Percentiles rank a stretch among this genome's conserved stretches.
Evolutionary conservation across 1,140 invertebrate species (phyloP).

Genomic region (Leguminivora glycinivorella): DNA sequence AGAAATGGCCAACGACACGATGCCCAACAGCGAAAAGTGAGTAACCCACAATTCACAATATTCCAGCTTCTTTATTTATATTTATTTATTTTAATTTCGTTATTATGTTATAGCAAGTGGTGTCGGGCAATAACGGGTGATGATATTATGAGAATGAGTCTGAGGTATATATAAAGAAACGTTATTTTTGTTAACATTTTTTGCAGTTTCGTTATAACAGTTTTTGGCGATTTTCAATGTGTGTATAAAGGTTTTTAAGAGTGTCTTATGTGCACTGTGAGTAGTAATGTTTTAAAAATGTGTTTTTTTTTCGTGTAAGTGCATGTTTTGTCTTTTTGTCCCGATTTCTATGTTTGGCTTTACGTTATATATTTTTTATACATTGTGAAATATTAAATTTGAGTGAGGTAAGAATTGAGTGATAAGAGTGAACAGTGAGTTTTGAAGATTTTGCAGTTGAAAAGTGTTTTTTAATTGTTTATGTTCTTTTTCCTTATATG

Average conservation of each 20-base stretch:
- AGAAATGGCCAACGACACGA: constrained; percentile 55
- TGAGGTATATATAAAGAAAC: constrained; percentile 65
- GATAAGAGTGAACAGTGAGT: constrained; percentile 3
- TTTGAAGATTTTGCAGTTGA: constrained; percentile 10
- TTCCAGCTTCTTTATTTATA: constrained; percentile 33
- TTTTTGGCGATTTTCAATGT: constrained; percentile 29
- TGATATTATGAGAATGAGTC: constrained; percentile 78
- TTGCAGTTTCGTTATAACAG: constrained; percentile 30
- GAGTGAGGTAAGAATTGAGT: constrained; percentile 16
- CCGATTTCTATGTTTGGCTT: constrained; percentile 31
- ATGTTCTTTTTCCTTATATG: neutral
- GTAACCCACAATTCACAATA: constrained; percentile 33
- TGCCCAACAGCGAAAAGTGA: constrained; percentile 68
- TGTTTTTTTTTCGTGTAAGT: constrained; percentile 38
- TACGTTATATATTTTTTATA: constrained; percentile 21
- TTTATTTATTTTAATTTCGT: constrained; percentile 46
- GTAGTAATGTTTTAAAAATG: constrained; percentile 33
- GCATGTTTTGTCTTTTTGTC: constrained; percentile 37
- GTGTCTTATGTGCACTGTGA: constrained; percentile 37
- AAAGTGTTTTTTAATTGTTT: neutral
- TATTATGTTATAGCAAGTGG: constrained; percentile 73
- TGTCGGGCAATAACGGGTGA: constrained; percentile 77
- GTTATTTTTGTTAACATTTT: constrained; percentile 29
- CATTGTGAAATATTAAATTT: neutral
- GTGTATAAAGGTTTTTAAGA: constrained; percentile 28